Evolutionary conservation across 2,797 vertebrate genomes (phyloP).

Genomic region (Chelidonichthys spinosus): DNA sequence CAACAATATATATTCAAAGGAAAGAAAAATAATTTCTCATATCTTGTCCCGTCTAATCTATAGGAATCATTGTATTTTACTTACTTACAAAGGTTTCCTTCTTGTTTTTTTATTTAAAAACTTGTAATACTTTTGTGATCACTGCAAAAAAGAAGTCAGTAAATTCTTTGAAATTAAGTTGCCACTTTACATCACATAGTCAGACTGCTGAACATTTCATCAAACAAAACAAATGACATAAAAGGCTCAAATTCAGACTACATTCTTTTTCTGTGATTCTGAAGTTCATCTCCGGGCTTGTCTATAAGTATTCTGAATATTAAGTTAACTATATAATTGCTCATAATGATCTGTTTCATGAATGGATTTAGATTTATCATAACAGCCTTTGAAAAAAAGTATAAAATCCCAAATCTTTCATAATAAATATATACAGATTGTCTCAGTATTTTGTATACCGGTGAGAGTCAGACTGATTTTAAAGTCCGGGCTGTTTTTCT

Average conservation of each 20-base stretch:
- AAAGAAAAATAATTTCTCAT: background rate
- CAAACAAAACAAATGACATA: background rate
- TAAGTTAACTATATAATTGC: background rate
- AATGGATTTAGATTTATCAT: background rate
- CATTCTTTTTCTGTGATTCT: background rate
- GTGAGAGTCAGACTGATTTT: background rate
- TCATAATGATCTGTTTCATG: background rate
- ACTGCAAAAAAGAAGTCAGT: background rate
- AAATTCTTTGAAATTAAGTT: background rate
- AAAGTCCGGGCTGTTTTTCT: background rate
- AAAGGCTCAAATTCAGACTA: background rate
- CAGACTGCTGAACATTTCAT: background rate
- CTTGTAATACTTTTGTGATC: background rate
- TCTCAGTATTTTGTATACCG: background rate
- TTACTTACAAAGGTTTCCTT: background rate
- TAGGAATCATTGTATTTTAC: background rate
- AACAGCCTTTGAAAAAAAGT: too few species aligned
- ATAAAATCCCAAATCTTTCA: background rate
- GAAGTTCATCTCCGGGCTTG: too few species aligned
- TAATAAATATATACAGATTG: background rate
- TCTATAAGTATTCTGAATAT: background rate
- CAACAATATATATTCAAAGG: background rate
- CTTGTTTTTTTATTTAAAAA: background rate
- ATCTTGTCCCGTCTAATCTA: background rate
- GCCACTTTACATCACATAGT: background rate